Base-by-base conservation (phyloP, 2,113 vertebrate species). In the Mastomys natalensis region DNA sequence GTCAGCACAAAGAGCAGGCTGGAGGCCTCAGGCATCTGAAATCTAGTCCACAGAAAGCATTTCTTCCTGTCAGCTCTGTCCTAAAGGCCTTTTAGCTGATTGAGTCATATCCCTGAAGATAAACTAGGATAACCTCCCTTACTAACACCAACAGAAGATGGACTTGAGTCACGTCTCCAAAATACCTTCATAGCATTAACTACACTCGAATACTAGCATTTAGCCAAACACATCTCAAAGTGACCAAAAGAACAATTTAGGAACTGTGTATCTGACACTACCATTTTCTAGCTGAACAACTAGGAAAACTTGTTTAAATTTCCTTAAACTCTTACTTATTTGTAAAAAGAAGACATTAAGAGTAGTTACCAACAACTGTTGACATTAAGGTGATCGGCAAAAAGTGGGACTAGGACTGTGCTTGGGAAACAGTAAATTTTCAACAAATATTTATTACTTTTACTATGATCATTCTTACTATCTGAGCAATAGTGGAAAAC, bases 111-210 rank as follows among this genome's bases (percentile, higher is more conserved):
- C 8, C 66, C 82, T 15, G 10, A 16, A 78, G 60, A 82, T 64
- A 82, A 80, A 74, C 85, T 89, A 70, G 24, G 51, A 76, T 51
- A 76, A 92, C 92, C 68, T 94, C 31, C 31, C 40, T 89, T 77
- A 62, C 64, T 66, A 78, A 77, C 77, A n/a, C 21, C 91, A 95
- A 58, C 37, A n/a, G 45, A 81, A 73, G 62, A 94, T 60, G 60
- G 45, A 53, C 86, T 86, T 93, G 26, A 94, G 96, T 95, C 91
- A 88, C 19, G 24, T 62, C 91, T 43, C 26, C 77, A 91, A 93
- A 94, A 87, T 87, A 62, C 45, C 60, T 91, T 87, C 91, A 82
- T 21, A 89, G 73, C 21, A 91, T 89, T 21, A 77, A 66, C 48
- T 55, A 80, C 4, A 19, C 11, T 87, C 26, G 31, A 78, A 22